Conservation (phyloP, 2,113 vertebrate species). For the Plecotus auritus region DNA sequence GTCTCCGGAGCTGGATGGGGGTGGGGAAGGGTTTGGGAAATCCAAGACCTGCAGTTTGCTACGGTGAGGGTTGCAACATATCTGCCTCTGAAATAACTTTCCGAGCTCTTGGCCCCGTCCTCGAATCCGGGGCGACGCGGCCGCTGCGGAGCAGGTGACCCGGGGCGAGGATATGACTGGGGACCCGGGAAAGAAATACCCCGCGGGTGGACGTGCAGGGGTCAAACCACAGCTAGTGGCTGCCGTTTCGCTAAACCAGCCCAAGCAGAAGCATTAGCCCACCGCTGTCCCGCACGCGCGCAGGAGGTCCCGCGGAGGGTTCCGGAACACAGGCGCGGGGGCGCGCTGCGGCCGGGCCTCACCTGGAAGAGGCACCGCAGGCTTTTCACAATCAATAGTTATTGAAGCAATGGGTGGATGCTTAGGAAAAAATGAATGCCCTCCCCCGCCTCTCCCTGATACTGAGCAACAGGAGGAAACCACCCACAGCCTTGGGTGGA, state of each 20-base stretch:
- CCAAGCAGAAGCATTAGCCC: neutral
- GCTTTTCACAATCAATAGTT: constrained; percentile 48
- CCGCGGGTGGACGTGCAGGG: neutral
- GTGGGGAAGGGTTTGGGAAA: neutral
- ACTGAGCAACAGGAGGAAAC: constrained; percentile 61
- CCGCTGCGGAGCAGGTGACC: neutral
- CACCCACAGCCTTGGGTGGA: constrained; percentile 30
- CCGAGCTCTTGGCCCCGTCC: neutral
- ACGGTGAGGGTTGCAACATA: neutral
- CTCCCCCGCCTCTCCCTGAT: constrained; percentile 35
- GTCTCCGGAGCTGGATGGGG: neutral
- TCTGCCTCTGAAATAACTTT: constrained; percentile 56
- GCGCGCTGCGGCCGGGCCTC: neutral
- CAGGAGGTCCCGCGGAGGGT: neutral
- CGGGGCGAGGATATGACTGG: neutral
- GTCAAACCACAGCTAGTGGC: neutral
- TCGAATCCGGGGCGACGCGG: neutral
- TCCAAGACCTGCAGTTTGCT: neutral
- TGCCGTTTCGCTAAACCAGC: neutral
- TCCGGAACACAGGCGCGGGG: neutral
- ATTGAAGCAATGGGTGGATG: constrained; percentile 11
- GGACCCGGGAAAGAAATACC: neutral
- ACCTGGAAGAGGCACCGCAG: neutral
- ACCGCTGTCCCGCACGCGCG: neutral
- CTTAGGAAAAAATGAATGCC: constrained; percentile 3